phyloP scores from a whole-genome alignment of 1,140 invertebrate genomes.

The Asbolus verrucosus region DNA sequence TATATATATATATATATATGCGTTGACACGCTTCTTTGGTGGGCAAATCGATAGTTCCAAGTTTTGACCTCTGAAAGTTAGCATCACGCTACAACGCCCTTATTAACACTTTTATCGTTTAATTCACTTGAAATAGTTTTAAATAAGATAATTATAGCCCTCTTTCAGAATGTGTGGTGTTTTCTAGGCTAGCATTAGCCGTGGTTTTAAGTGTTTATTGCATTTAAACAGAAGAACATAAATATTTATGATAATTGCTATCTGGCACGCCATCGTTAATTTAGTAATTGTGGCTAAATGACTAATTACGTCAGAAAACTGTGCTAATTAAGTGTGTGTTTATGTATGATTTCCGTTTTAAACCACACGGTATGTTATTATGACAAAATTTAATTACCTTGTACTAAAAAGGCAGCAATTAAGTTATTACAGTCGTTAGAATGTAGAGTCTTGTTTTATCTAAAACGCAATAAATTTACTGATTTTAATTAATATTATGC shows the following conservation, averaged over 20 bases:
- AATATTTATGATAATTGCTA: slow-evolving; percentile 46
- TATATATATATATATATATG: too few relatives aligned
- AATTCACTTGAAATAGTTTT: slow-evolving; percentile 19
- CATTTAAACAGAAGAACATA: slow-evolving; percentile 27
- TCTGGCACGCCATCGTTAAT: slow-evolving; percentile 46
- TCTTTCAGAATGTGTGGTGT: not conserved
- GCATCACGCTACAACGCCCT: slow-evolving; percentile 11
- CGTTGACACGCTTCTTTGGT: too few relatives aligned
- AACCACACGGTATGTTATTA: slow-evolving; percentile 41
- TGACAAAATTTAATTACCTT: slow-evolving; percentile 41
- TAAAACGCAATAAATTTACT: slow-evolving; percentile 17
- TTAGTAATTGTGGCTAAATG: slow-evolving; percentile 48
- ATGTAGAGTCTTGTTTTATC: not conserved
- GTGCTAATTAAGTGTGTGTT: slow-evolving; percentile 40
- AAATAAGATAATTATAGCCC: slow-evolving; percentile 23
- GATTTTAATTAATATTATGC: slow-evolving; percentile 34
- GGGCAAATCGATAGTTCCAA: not conserved
- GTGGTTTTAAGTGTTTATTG: slow-evolving; percentile 25
- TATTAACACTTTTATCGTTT: slow-evolving; percentile 32
- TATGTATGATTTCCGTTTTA: slow-evolving; percentile 44
- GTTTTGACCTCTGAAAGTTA: slow-evolving; percentile 1
- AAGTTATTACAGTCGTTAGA: slow-evolving; percentile 12
- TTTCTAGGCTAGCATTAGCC: slow-evolving; percentile 1
- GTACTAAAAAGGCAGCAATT: slow-evolving; percentile 22
- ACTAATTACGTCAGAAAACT: slow-evolving; percentile 41